Evolutionary conservation across 2,888 invertebrate genomes (phyloP), one percentile per base, ranked within the genome.

Genomic region (Helicoverpa assulta): DNA sequence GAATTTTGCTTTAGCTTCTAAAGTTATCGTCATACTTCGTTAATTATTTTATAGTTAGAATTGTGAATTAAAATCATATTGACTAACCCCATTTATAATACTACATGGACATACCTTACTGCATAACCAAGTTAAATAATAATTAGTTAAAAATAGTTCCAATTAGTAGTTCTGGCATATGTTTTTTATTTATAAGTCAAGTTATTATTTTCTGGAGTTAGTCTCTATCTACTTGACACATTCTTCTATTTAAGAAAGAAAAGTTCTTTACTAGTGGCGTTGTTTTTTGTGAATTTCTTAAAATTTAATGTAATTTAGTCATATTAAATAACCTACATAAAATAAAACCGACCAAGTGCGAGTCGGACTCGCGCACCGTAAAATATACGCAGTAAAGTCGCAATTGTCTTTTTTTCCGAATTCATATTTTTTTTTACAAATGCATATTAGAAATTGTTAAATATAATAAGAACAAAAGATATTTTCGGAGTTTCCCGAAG

Each of bases 1-100:
- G 75, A 81, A 76, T 72, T 77, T 78, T 81, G 81, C 82, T 81
- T 73, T 81, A 80, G 80, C 82, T 83, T 77, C 75, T 83, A 73
- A 83, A 72, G 79, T 71, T 73, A 75, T 76, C 67, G 56, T 74
- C 55, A 37, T 67, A 75, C 29, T 53, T 65, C 29, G 65, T 40
- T 70, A 53, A 50, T 64, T 78, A 66, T 50, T 54, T 65, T 72
- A 67, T 67, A 77, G 60, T 65, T 50, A 51, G 29, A 26, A 54
- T 29, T 64, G 56, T 68, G 53, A 59, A 76, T 61, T 67, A 52
- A 76, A 78, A 63, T 54, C 63, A 69, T 69, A 65, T 55, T 76
- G 76, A 70, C 65, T 68, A 63, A 58, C 68, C 61, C 66, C n/a
- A 40, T 29, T n/a, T n/a, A 5, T n/a, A 18, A 72, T 74, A 72